Evolutionary conservation across 2,888 invertebrate genomes (phyloP), one percentile per base, ranked within the genome.

Genomic region (Erebia palarica): DNA sequence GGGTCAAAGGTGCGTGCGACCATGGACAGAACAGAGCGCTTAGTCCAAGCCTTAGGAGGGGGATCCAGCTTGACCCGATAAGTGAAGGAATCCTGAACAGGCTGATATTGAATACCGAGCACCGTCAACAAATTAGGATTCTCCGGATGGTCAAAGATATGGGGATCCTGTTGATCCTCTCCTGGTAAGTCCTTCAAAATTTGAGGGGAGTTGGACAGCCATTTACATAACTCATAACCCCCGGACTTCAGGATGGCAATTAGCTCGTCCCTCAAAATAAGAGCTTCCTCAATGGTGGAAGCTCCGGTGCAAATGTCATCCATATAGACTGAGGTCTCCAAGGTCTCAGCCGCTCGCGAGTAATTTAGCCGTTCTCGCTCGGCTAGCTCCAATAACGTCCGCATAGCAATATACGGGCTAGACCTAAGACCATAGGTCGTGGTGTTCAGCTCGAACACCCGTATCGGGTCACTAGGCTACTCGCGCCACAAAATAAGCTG

Each of bases 401-500:
- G 64, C 3, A 64, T 64, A 13, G 64, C 64, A 3, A 47, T 14
- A 64, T 18, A 64, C 2, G 64, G 64, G 16, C 64, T 64, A 7
- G 64, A 64, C 0, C 64, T 49, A 2, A 64, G 49, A n/a, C n/a
- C n/a, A n/a, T n/a, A n/a, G n/a, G n/a, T n/a, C 10, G 44, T 49
- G 8, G 63, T 63, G 18, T 47, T 63, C 13, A 63, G 16, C 16
- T 44, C 44, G 16, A 44, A 63, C 1, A 49, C 49, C 8, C 16
- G 47, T 3, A 63, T 21, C 1, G 63, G 63, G 10, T 63, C 63
- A 7, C 8, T 13, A 3, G 63, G 63, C 16, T 4, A 2, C 10
- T 63, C 63, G 5, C 63, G 63, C 63, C 63, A 63, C 44, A 63
- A 49, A 11, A 63, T 63, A 0, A 63, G 47, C n/a, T 57, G 57